Conservation (phyloP, 1,140 invertebrate species). For the Platyscapa corneri region DNA sequence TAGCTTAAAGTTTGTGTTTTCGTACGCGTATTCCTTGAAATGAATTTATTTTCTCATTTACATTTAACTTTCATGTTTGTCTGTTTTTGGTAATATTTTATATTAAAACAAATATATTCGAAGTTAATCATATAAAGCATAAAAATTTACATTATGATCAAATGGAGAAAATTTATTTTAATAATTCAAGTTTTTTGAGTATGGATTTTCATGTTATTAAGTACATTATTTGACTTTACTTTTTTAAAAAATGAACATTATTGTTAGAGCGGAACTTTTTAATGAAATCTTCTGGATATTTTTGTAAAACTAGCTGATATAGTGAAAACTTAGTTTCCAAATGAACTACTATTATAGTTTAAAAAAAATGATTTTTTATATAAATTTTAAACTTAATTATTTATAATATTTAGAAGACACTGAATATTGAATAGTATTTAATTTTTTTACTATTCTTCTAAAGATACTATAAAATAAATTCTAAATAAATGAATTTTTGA, state of each 20-base stretch:
- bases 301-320: background rate
- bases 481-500: too few relatives aligned
- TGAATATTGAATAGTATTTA: too few relatives aligned
- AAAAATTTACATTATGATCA: background rate
- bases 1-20: background rate
- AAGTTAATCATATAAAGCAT: background rate
- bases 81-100: background rate
- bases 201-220: background rate
- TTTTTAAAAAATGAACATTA: background rate
- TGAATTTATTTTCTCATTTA: background rate
- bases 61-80: background rate
- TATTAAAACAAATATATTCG: background rate
- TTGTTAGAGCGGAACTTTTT: background rate
- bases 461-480: too few relatives aligned
- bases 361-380: too few relatives aligned
- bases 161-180: background rate
- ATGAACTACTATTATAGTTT: background rate
- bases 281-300: background rate
- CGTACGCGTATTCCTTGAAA: background rate
- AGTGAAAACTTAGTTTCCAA: background rate
- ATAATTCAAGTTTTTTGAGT: background rate
- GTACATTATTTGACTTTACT: background rate
- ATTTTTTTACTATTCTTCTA: too few relatives aligned
- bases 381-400: too few relatives aligned
- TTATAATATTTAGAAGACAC: too few relatives aligned